Evolutionary conservation across 2,797 vertebrate genomes (phyloP).

Genomic region (Enteromius viviparus): DNA sequence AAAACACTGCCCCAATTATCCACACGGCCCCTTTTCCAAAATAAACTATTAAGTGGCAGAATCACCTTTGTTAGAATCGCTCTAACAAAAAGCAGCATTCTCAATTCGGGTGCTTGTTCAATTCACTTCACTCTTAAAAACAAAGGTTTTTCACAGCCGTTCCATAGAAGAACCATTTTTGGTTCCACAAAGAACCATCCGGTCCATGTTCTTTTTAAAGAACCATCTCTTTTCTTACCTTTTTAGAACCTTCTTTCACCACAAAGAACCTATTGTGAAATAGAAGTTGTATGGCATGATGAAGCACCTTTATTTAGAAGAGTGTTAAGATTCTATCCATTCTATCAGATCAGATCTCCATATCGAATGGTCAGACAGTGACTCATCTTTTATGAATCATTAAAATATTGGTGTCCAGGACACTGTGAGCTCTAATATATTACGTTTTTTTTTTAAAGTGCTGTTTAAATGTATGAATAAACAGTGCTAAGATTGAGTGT

Average conservation of each 20-base stretch:
- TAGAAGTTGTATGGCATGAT: too few relatives aligned
- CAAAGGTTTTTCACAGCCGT: neutral
- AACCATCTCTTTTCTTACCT: too few relatives aligned
- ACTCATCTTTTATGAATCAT: neutral
- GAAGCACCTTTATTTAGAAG: too few relatives aligned
- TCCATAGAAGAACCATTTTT: too few relatives aligned
- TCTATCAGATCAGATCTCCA: neutral
- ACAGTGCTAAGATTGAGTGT: neutral
- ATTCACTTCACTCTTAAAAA: neutral
- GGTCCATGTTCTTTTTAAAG: too few relatives aligned
- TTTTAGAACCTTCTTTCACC: too few relatives aligned
- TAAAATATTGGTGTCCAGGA: neutral
- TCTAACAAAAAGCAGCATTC: neutral
- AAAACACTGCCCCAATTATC: conserved; percentile 65
- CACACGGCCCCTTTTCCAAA: conserved; percentile 65
- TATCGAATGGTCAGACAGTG: neutral
- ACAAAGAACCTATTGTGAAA: too few relatives aligned
- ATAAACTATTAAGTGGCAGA: conserved; percentile 63
- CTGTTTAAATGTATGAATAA: neutral
- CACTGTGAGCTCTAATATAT: neutral
- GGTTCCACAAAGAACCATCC: too few relatives aligned
- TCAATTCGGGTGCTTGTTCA: neutral
- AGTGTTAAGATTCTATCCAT: neutral
- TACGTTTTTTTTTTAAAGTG: neutral
- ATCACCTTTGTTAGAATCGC: neutral